Base-by-base conservation (phyloP, 53 echinoderm and acorn worm species). In the Stichopus horrens region DNA sequence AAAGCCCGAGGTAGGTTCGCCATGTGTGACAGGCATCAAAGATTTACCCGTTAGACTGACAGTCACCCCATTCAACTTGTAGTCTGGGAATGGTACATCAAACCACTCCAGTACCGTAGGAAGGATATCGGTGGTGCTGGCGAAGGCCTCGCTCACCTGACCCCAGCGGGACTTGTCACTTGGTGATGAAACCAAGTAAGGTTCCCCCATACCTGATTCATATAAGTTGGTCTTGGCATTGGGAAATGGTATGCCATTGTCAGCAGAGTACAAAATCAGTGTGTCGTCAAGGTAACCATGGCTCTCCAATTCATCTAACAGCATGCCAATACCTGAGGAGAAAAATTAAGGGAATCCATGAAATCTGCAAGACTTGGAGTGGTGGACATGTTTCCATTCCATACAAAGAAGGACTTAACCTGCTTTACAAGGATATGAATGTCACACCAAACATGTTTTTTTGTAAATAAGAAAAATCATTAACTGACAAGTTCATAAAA, bases 211-310 rank as follows among this genome's bases (percentile, higher is more conserved):
- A 18, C 98, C 98, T 37, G 93, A 83, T 76, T 96, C 98, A 74
- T 94, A 97, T 4, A 97, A 94, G 86, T 95, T 97, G 79, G 98
- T 97, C 90, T 97, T 97, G 82, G 98, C 98, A 76, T 95, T 93
- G 54, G 95, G 98, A 88, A 97, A 97, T 21, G 98, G 98, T 19
- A 97, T 97, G 51, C 98, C 98, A 59, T 97, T 97, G 77, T 97
- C 98, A 1, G 98, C 87, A 5, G 98, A 93, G 83, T 94, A 93
- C 66, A 97, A 89, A 76, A 97, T 91, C 7, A 97, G 91, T 7
- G 98, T 97, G 77, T 97, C 91, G 65, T 97, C 89, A 8, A 95
- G 95, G 90, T 96, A 94, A 68, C 98, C 98, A 8, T 92, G 87
- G 19, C 92, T 88, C 59, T 94, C 66, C 58, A 97, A 73, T 73